phyloP scores from a whole-genome alignment of 2,797 vertebrate genomes.

The Pangasius sanitwongsei region DNA sequence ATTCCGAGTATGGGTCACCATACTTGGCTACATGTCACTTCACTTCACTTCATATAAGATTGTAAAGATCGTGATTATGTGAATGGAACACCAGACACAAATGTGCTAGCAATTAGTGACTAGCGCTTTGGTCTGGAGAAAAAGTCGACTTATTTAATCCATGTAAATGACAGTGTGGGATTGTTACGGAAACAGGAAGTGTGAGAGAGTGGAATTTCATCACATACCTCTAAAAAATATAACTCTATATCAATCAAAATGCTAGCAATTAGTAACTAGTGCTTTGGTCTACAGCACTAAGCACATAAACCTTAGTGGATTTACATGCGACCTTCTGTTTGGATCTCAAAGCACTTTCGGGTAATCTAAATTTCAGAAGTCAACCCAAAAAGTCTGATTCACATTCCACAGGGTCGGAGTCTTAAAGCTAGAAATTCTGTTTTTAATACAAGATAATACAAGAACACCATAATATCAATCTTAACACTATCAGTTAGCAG shows the following conservation, averaged over 20 bases:
- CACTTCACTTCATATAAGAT: too few relatives aligned
- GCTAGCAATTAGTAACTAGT: not conserved
- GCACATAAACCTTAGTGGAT: not conserved
- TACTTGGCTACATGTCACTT: too few relatives aligned
- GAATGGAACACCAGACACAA: not conserved
- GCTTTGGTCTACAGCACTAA: not conserved
- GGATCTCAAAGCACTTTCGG: not conserved
- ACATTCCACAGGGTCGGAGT: not conserved
- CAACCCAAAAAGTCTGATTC: not conserved
- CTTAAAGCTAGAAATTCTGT: not conserved
- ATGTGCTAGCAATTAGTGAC: not conserved
- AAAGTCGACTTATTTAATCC: not conserved
- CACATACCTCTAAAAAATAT: not conserved
- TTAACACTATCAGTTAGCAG: not conserved
- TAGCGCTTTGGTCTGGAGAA: not conserved
- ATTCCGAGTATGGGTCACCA: too few relatives aligned
- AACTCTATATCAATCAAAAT: not conserved
- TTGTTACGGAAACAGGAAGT: not conserved
- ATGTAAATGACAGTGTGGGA: not conserved
- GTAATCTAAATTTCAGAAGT: not conserved
- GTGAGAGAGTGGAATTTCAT: not conserved
- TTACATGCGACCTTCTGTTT: slow-evolving; percentile 8
- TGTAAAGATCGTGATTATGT: not conserved
- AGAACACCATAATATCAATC: not conserved
- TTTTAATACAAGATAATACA: not conserved